A percentile compares a stretch with the other conserved stretches of the same genome.
These are phyloP conservation scores for Ochotona princeps DNA, from an alignment of 2,113 vertebrate genomes.

Conservation along the genomic window DNA sequence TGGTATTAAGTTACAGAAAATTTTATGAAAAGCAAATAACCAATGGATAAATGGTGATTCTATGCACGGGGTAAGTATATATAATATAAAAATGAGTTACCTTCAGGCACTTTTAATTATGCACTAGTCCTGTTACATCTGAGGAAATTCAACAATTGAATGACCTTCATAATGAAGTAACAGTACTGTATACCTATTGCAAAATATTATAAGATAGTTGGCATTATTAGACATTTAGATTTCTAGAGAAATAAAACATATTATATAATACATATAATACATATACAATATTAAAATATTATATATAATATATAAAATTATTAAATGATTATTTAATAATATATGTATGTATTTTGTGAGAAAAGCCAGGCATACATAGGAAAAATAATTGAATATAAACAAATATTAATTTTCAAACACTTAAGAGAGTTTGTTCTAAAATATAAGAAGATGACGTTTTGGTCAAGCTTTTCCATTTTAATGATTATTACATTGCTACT, in stretches of 20 bases:
- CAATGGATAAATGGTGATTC: constrained; percentile 31
- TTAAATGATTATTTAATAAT: background rate
- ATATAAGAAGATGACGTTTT: background rate
- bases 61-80: background rate
- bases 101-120: constrained; percentile 60
- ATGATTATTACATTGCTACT: background rate
- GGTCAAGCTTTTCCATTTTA: background rate
- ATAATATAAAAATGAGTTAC: constrained; percentile 14
- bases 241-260: constrained; percentile 7
- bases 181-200: background rate
- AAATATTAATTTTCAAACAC: background rate
- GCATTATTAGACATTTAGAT: background rate
- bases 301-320: too few species aligned
- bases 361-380: background rate
- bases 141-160: constrained; percentile 36
- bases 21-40: constrained; percentile 34
- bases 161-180: background rate
- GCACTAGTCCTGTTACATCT: constrained; percentile 9
- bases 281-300: too few species aligned
- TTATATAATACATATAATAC: too few species aligned
- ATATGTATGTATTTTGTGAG: background rate
- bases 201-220: background rate
- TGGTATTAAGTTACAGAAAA: background rate
- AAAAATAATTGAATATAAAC: background rate
- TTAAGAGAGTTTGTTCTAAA: background rate